A percentile compares a stretch with the other conserved stretches of the same genome.
phyloP scores from a whole-genome alignment of 2,797 vertebrate species.

The Cyprinodon diabolis region DNA sequence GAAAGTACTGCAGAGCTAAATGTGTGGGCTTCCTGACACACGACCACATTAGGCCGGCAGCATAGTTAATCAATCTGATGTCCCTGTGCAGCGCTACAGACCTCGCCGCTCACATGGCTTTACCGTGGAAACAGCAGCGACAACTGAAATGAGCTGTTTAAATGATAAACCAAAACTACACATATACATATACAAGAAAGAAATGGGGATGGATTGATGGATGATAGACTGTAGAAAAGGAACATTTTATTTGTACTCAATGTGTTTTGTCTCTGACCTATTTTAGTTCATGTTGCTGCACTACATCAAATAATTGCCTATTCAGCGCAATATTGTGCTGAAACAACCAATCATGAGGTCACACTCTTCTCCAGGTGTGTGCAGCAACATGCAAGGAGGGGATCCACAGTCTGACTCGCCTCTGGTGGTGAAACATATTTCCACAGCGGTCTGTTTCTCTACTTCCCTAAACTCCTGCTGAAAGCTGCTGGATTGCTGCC shows the following conservation, averaged over 20 bases:
- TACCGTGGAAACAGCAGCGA: not conserved
- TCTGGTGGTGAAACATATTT: no score
- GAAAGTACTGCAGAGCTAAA: slow-evolving; percentile 53
- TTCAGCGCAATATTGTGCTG: not conserved
- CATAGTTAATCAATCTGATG: slow-evolving; percentile 64
- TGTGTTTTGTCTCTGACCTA: no score
- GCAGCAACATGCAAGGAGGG: not conserved
- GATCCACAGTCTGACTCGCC: not conserved
- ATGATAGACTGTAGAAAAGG: not conserved
- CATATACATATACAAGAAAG: no score
- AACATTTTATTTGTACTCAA: not conserved
- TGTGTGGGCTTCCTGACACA: slow-evolving; percentile 61
- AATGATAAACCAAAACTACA: not conserved
- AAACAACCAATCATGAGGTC: not conserved
- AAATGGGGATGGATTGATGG: not conserved
- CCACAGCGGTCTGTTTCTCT: no score
- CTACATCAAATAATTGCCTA: not conserved
- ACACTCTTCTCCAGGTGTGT: not conserved
- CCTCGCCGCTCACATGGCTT: slow-evolving; percentile 34
- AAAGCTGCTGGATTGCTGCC: no score
- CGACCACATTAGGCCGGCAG: slow-evolving; percentile 53
- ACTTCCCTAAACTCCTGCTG: no score
- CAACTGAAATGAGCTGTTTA: not conserved
- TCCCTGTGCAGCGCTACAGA: slow-evolving; percentile 19
- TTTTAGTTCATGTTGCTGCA: not conserved